Evolutionary conservation across 1,140 invertebrate species (phyloP).

Genomic region (Periplaneta americana): DNA sequence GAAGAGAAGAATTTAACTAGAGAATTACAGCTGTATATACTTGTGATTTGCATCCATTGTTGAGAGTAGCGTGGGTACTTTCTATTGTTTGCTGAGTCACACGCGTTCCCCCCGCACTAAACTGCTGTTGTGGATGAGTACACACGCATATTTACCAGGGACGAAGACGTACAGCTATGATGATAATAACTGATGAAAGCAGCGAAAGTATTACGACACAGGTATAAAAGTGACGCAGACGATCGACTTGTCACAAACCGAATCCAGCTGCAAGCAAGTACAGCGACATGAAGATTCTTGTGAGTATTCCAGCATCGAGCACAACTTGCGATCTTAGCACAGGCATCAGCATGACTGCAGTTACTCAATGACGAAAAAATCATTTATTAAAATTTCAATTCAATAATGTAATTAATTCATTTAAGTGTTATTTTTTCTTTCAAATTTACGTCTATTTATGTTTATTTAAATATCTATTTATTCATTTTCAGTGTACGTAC

Average conservation of each 20-base stretch:
- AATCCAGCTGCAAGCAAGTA: background rate
- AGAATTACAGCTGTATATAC: too few species aligned
- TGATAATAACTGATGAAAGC: background rate
- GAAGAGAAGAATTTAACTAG: too few species aligned
- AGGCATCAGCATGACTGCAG: too few species aligned
- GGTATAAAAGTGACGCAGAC: background rate
- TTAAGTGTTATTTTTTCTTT: too few species aligned
- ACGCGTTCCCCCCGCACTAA: background rate
- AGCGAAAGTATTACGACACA: background rate
- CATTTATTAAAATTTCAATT: too few species aligned
- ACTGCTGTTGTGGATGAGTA: background rate
- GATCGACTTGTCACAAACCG: background rate
- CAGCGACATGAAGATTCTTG: background rate
- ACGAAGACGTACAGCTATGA: background rate
- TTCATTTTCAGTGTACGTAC: too few species aligned
- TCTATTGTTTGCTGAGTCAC: background rate
- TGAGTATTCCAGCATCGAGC: background rate
- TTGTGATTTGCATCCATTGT: background rate
- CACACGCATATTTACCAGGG: background rate
- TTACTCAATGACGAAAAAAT: too few species aligned
- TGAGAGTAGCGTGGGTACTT: background rate
- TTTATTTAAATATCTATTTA: too few species aligned
- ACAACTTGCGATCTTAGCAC: too few species aligned
- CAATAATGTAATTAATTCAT: too few species aligned
- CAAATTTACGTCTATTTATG: too few species aligned